These are phyloP conservation scores for Atlantisia rogersi DNA, from an alignment of 2,113 vertebrate genomes.

Conservation along the genomic window DNA sequence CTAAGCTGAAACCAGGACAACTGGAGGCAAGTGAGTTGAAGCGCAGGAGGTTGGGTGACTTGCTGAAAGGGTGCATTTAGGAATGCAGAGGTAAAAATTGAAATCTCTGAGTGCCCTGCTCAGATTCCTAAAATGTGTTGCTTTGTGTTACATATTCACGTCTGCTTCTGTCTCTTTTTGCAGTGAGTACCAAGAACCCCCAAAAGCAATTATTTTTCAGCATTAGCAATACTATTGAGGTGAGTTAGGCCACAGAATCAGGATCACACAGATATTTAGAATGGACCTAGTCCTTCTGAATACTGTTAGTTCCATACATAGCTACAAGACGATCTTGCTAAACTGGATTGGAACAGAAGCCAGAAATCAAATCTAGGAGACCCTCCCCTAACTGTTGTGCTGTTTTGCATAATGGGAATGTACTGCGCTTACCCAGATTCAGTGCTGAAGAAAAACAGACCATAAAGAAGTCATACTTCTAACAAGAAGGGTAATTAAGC, in stretches of 20 bases:
- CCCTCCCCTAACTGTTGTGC: accelerated
- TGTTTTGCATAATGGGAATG: background rate
- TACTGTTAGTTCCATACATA: accelerated
- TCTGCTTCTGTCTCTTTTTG: background rate
- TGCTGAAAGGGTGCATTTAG: background rate
- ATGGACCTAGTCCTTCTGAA: background rate
- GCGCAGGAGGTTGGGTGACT: background rate
- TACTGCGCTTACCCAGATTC: background rate
- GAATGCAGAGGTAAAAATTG: background rate
- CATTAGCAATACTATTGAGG: background rate
- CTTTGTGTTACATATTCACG: background rate
- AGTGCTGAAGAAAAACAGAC: background rate
- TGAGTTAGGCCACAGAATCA: background rate
- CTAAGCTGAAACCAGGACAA: background rate
- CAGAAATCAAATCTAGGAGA: background rate
- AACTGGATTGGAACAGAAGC: background rate
- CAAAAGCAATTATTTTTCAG: background rate
- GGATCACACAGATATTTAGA: background rate
- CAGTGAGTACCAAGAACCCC: accelerated
- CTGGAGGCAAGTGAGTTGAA: background rate
- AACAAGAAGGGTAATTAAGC: background rate
- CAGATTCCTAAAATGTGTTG: background rate
- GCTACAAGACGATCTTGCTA: background rate
- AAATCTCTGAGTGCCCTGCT: background rate
- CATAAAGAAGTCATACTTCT: background rate